These are phyloP conservation scores for Gastrophryne carolinensis DNA, from an alignment of 2,797 vertebrate genomes.

Conservation along the genomic window DNA sequence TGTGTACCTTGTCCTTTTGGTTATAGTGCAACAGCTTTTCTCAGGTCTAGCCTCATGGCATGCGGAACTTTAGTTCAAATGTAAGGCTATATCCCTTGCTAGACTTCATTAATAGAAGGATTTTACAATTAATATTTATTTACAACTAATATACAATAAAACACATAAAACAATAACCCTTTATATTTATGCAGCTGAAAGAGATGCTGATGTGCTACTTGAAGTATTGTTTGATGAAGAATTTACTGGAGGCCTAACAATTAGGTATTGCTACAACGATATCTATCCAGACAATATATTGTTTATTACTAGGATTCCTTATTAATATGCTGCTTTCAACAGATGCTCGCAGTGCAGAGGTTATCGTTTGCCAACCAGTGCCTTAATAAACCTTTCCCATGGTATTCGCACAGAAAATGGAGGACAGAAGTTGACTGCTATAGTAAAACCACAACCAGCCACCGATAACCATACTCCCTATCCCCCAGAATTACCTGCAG, in stretches of 20 bases:
- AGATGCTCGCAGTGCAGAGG: conserved; percentile 83
- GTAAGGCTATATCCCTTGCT: too few species aligned
- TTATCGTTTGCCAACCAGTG: conserved; percentile 90
- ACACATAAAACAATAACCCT: too few species aligned
- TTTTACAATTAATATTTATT: too few species aligned
- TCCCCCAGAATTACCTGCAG: conserved; percentile 56
- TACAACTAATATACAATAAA: too few species aligned
- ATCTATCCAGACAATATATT: background rate
- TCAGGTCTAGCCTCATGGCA: too few species aligned
- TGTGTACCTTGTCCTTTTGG: too few species aligned
- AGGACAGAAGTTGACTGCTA: conserved; percentile 85
- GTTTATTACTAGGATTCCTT: background rate
- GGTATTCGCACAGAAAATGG: conserved; percentile 81
- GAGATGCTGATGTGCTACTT: conserved; percentile 90
- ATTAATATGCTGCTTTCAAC: background rate
- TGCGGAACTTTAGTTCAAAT: too few species aligned
- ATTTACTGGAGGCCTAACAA: conserved; percentile 89
- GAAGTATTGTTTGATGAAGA: conserved; percentile 97
- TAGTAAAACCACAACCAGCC: conserved; percentile 90
- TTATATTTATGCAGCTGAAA: conserved; percentile 73
- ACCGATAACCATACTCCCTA: conserved; percentile 63
- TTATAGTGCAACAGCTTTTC: too few species aligned
- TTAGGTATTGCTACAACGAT: conserved; percentile 76
- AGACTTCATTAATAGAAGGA: too few species aligned
- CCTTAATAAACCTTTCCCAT: conserved; percentile 93